Percentiles rank a stretch among this genome's conserved stretches.
Conservation (phyloP, 1,140 invertebrate genomes). For the Drosophila rufa region DNA sequence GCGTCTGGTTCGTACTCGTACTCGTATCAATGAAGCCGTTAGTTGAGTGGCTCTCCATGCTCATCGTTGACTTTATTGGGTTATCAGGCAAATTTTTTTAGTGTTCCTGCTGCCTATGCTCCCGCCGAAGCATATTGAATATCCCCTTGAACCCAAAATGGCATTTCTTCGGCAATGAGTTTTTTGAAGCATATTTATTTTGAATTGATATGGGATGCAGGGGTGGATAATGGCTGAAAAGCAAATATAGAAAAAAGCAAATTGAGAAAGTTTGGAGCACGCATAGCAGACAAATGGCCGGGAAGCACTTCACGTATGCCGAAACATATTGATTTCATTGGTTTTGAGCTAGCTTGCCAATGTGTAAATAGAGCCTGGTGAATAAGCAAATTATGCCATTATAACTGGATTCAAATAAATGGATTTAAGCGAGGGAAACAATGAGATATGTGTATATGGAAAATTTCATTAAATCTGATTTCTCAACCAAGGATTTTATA, state of each 20-base stretch:
- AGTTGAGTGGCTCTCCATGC: conserved; percentile 61
- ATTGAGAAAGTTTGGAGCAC: conserved; percentile 31
- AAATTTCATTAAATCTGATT: background rate
- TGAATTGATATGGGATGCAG: conserved; percentile 12
- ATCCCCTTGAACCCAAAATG: conserved; percentile 50
- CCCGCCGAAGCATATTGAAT: conserved; percentile 55
- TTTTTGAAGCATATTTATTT: conserved; percentile 47
- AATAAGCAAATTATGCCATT: background rate
- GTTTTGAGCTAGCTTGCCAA: background rate
- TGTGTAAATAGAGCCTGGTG: background rate
- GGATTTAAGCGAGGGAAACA: background rate
- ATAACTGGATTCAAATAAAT: background rate
- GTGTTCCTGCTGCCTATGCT: conserved; percentile 33
- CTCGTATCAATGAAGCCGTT: conserved; percentile 74
- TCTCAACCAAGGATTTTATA: too few relatives aligned
- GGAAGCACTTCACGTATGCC: background rate
- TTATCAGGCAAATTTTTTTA: conserved; percentile 77
- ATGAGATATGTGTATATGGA: background rate
- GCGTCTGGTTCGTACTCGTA: conserved; percentile 42
- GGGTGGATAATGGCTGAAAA: conserved; percentile 26
- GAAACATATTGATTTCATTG: conserved; percentile 5
- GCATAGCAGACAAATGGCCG: conserved; percentile 9
- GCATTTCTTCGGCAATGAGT: conserved; percentile 38
- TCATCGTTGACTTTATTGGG: conserved; percentile 72
- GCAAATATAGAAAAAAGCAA: conserved; percentile 23